A percentile compares a stretch with the other conserved stretches of the same genome.
Evolutionary conservation across 1,140 invertebrate genomes (phyloP).

Genomic region (Tetramorium alpestre): DNA sequence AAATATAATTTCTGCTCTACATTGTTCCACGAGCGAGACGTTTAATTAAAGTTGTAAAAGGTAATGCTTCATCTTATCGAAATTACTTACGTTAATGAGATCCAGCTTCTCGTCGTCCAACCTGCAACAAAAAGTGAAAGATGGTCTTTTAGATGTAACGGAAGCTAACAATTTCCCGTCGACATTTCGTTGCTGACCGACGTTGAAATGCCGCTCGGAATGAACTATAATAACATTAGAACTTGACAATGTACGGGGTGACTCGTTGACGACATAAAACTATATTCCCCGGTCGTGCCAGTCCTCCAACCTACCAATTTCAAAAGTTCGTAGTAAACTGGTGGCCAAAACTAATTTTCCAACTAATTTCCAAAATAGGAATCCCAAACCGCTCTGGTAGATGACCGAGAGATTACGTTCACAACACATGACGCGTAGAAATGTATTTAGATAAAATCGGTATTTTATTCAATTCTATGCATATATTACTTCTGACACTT

Average conservation of each 20-base stretch:
- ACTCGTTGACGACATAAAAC: constrained; percentile 57
- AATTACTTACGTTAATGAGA: constrained; percentile 93
- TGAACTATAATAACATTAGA: constrained; percentile 51
- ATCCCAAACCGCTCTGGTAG: constrained; percentile 69
- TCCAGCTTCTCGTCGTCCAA: constrained; percentile 92
- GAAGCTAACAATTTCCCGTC: constrained; percentile 53
- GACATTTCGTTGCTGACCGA: constrained; percentile 36
- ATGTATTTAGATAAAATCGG: not conserved
- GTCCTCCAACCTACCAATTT: constrained; percentile 63
- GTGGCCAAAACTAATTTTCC: constrained; percentile 78
- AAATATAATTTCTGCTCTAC: constrained; percentile 37
- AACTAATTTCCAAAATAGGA: constrained; percentile 77
- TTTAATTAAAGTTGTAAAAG: constrained; percentile 50
- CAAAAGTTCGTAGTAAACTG: constrained; percentile 70
- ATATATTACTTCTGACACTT: not conserved
- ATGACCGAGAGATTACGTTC: constrained; percentile 59
- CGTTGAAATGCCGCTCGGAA: constrained; percentile 49
- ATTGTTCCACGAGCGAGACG: not conserved
- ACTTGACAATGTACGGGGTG: constrained; percentile 27
- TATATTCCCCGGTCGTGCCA: constrained; percentile 29
- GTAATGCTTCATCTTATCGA: constrained; percentile 17
- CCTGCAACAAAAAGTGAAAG: constrained; percentile 88
- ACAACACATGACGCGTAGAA: not conserved
- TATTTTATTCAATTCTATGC: not conserved
- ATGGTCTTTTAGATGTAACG: constrained; percentile 46